Conservation (phyloP, 2,888 invertebrate species). For the Acrocera orbiculus region DNA sequence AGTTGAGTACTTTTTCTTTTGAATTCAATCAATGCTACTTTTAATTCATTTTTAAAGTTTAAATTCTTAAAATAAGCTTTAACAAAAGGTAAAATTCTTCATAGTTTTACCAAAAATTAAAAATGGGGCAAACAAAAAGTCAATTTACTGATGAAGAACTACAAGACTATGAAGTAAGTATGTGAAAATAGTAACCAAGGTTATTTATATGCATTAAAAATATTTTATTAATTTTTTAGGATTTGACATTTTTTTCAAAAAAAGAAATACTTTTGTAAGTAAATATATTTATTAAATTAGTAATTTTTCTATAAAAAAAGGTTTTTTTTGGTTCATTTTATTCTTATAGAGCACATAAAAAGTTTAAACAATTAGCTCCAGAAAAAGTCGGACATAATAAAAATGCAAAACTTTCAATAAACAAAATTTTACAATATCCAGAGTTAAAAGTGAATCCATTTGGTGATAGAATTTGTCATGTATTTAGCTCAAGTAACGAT, state of each 20-base stretch:
- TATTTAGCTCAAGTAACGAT: conserved; percentile 75
- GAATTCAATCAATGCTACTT: too few species aligned
- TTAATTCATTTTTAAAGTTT: too few species aligned
- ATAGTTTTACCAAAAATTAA: too few species aligned
- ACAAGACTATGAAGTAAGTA: conserved; percentile 74
- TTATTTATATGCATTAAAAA: too few species aligned
- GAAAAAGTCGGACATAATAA: conserved; percentile 79
- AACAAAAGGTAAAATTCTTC: too few species aligned
- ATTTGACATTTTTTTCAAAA: conserved; percentile 83
- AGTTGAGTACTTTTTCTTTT: too few species aligned
- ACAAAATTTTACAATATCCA: conserved; percentile 69
- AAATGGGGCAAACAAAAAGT: conserved; percentile 67
- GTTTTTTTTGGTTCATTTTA: too few species aligned
- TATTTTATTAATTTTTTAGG: conserved; percentile 38
- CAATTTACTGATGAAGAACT: conserved; percentile 77
- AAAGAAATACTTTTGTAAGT: conserved; percentile 84
- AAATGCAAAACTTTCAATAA: conserved; percentile 70
- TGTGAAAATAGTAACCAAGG: too few species aligned
- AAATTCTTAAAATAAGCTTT: too few species aligned
- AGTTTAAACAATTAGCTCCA: conserved; percentile 76
- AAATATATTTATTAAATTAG: too few species aligned
- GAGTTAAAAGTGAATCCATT: conserved; percentile 84
- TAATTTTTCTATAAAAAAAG: too few species aligned
- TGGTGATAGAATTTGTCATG: conserved; percentile 76
- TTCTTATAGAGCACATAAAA: conserved; percentile 79